Evolutionary conservation across 2,888 invertebrate species (phyloP).

Genomic region (Argyra leucocephala): DNA sequence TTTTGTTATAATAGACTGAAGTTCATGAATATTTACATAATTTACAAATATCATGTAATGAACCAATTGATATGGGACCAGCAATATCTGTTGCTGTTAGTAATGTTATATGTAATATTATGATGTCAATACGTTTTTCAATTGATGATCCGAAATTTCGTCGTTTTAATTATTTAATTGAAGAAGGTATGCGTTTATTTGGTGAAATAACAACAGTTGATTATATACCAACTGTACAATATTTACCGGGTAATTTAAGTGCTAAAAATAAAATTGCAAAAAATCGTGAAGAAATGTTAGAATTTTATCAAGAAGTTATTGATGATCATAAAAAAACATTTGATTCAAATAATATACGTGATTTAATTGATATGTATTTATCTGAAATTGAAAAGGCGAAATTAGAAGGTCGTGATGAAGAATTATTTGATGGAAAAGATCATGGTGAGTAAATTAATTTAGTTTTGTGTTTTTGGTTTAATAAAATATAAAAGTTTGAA

Average conservation of each 20-base stretch:
- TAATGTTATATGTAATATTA: constrained; percentile 82
- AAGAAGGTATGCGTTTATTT: constrained; percentile 82
- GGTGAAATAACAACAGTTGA: constrained; percentile 73
- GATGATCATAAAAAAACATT: constrained; percentile 70
- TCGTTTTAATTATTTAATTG: constrained; percentile 74
- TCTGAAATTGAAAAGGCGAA: constrained; percentile 76
- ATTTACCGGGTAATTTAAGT: constrained; percentile 53
- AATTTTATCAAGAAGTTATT: constrained; percentile 73
- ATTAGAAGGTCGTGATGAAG: constrained; percentile 60
- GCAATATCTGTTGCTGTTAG: constrained; percentile 71
- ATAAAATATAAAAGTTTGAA: too few species aligned
- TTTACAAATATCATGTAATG: constrained; percentile 54
- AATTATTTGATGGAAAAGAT: constrained; percentile 75
- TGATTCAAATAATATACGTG: constrained; percentile 64
- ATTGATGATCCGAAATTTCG: constrained; percentile 67
- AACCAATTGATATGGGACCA: constrained; percentile 63
- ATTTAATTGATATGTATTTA: constrained; percentile 77
- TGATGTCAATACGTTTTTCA: constrained; percentile 80
- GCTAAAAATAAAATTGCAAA: constrained; percentile 52
- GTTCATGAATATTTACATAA: constrained; percentile 63
- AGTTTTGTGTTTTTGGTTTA: too few species aligned
- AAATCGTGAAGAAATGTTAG: constrained; percentile 77
- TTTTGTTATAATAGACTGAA: constrained; percentile 50
- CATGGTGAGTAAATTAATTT: constrained; percentile 66
- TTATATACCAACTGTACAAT: constrained; percentile 69